phyloP scores from a whole-genome alignment of 2,888 invertebrate genomes.

The Augochlorella aurata region DNA sequence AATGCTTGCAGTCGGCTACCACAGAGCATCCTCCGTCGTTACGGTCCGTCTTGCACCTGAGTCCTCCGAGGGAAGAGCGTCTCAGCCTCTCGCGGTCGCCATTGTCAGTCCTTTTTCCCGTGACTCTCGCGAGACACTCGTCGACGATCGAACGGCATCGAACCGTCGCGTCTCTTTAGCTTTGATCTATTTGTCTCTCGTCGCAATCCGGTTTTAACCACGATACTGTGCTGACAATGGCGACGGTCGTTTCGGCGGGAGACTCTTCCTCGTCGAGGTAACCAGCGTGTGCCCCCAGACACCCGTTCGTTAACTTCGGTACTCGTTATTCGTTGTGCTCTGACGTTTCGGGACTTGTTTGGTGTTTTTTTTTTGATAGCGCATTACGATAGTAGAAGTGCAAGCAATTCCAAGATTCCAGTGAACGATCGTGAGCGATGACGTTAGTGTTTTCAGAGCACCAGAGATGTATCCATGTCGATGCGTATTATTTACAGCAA shows the following conservation, averaged over 20 bases:
- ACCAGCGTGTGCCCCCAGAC: slow-evolving; percentile 32
- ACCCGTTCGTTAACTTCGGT: slow-evolving; percentile 8
- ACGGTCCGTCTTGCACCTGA: slow-evolving; percentile 33
- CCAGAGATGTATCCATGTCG: slow-evolving; percentile 79
- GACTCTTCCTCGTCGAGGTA: slow-evolving; percentile 34
- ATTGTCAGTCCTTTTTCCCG: slow-evolving; percentile 54
- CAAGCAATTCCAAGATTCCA: slow-evolving; percentile 81
- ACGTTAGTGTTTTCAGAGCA: slow-evolving; percentile 80
- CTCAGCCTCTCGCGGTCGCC: slow-evolving; percentile 42
- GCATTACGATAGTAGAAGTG: slow-evolving; percentile 75
- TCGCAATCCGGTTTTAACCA: neutral
- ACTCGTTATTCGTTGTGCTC: slow-evolving; percentile 40
- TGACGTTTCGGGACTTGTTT: slow-evolving; percentile 15
- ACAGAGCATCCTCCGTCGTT: slow-evolving; percentile 47
- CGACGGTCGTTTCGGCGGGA: slow-evolving; percentile 39
- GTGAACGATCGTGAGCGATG: slow-evolving; percentile 81
- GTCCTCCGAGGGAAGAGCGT: slow-evolving; percentile 30
- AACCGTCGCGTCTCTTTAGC: too few species aligned
- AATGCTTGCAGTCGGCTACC: slow-evolving; percentile 62
- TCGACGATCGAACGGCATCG: too few species aligned
- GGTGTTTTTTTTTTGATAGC: slow-evolving; percentile 37
- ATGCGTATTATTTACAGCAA: slow-evolving; percentile 82
- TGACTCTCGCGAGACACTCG: neutral
- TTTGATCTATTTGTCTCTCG: neutral
- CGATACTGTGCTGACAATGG: slow-evolving; percentile 60